These are phyloP conservation scores for Rhaphigaster nebulosa DNA, from an alignment of 2,888 invertebrate genomes.

Conservation along the genomic window DNA sequence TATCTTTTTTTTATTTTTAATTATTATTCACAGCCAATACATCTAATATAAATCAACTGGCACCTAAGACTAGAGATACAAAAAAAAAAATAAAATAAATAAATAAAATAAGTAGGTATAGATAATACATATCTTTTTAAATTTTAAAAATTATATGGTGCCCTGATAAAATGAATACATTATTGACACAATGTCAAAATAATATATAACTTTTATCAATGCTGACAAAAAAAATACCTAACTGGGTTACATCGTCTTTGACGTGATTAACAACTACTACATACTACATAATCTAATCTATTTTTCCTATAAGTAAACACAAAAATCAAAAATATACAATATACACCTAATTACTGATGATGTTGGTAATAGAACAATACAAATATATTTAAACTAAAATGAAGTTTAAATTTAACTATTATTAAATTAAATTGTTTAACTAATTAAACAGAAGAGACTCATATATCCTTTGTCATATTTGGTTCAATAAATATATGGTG, in stretches of 20 bases:
- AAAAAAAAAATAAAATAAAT: not conserved
- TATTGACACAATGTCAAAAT: not conserved
- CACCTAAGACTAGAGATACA: slow-evolving; percentile 59
- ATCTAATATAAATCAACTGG: slow-evolving; percentile 58
- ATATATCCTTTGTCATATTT: not conserved
- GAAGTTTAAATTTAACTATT: not conserved
- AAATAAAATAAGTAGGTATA: not conserved
- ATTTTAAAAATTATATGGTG: slow-evolving; percentile 47
- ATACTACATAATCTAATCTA: not conserved
- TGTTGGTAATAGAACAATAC: slow-evolving; percentile 21
- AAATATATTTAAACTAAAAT: not conserved
- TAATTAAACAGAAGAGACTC: not conserved
- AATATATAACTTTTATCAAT: not conserved
- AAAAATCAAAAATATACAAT: slow-evolving; percentile 30
- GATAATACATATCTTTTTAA: slow-evolving; percentile 12
- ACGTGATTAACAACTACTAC: slow-evolving; percentile 31
- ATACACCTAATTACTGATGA: not conserved
- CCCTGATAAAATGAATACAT: slow-evolving; percentile 31
- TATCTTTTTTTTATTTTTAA: slow-evolving; percentile 28
- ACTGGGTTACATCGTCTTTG: slow-evolving; percentile 41
- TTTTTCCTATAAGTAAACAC: not conserved
- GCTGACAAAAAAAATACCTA: not conserved
- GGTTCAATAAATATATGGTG: slow-evolving; percentile 28
- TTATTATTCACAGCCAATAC: slow-evolving; percentile 57
- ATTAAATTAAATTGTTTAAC: not conserved